A percentile compares a stretch with the other conserved stretches of the same genome.
phyloP scores from a whole-genome alignment of 1,140 invertebrate species.

The Bradynema listronoti region DNA sequence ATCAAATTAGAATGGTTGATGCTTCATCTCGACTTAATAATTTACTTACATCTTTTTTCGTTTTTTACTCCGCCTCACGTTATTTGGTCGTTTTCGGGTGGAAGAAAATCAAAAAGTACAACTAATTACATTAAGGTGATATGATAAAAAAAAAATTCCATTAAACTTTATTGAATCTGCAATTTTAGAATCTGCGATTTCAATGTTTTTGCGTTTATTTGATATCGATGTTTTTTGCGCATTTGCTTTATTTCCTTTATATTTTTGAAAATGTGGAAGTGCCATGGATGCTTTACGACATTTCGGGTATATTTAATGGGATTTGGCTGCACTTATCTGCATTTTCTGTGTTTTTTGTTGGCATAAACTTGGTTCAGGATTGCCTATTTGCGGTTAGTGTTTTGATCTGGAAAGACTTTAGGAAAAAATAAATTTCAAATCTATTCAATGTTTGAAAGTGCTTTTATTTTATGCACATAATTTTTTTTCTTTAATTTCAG shows the following conservation, averaged over 20 bases:
- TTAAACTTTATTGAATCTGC: slow-evolving; percentile 3
- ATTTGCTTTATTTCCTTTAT: slow-evolving; percentile 41
- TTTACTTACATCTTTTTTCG: slow-evolving; percentile 42
- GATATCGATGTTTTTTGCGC: slow-evolving; percentile 31
- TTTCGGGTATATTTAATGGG: slow-evolving; percentile 33
- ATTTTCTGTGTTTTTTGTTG: slow-evolving; percentile 26
- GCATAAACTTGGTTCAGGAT: too few species aligned
- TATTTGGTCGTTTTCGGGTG: neutral
- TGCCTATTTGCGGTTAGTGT: too few species aligned
- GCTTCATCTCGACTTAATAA: slow-evolving; percentile 29
- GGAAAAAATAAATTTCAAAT: too few species aligned
- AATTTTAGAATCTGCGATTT: slow-evolving; percentile 21
- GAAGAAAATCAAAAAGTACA: slow-evolving; percentile 11
- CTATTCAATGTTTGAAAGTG: too few species aligned
- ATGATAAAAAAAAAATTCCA: neutral
- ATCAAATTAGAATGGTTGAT: slow-evolving; percentile 33
- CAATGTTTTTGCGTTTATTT: slow-evolving; percentile 27
- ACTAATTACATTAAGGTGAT: neutral
- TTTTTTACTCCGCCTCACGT: slow-evolving; percentile 21
- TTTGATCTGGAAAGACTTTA: too few species aligned
- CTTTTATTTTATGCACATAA: too few species aligned
- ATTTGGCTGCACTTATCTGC: slow-evolving; percentile 40
- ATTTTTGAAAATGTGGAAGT: slow-evolving; percentile 28
- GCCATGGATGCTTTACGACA: slow-evolving; percentile 32
- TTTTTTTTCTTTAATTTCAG: too few species aligned